Evolutionary conservation across 2,797 vertebrate species (phyloP).

Genomic region (Leptoclinus maculatus): DNA sequence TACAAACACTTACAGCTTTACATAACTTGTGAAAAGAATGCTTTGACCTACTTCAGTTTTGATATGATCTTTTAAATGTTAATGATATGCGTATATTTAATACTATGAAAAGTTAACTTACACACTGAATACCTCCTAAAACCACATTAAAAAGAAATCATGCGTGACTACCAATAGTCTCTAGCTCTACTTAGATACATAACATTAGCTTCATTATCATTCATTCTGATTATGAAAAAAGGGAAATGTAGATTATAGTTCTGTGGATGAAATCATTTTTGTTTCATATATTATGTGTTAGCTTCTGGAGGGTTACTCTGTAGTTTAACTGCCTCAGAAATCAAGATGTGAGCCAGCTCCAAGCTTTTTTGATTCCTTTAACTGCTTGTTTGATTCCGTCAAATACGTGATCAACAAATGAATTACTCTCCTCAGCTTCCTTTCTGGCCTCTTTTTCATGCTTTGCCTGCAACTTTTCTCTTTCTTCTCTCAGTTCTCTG

Average conservation of each 20-base stretch:
- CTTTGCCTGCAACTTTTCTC: not conserved
- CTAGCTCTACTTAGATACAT: not conserved
- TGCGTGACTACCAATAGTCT: not conserved
- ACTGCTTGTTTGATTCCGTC: no score
- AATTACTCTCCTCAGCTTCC: not conserved
- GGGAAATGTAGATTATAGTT: not conserved
- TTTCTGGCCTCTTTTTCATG: rapidly evolving
- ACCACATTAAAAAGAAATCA: not conserved
- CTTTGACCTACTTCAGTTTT: not conserved
- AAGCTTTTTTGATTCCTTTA: rapidly evolving
- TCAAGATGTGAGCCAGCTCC: not conserved
- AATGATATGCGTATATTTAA: not conserved
- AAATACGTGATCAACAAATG: no score
- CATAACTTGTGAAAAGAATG: not conserved
- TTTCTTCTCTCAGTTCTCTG: not conserved
- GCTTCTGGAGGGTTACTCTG: not conserved
- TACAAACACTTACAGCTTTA: not conserved
- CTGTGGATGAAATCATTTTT: not conserved
- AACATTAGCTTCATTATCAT: not conserved
- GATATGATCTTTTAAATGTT: no score
- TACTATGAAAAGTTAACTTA: not conserved
- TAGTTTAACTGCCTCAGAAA: not conserved
- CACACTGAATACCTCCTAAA: not conserved
- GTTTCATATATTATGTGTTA: not conserved
- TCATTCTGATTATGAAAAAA: not conserved